phyloP scores from a whole-genome alignment of 2,888 invertebrate genomes.

The Trypoxylon attenuatum region DNA sequence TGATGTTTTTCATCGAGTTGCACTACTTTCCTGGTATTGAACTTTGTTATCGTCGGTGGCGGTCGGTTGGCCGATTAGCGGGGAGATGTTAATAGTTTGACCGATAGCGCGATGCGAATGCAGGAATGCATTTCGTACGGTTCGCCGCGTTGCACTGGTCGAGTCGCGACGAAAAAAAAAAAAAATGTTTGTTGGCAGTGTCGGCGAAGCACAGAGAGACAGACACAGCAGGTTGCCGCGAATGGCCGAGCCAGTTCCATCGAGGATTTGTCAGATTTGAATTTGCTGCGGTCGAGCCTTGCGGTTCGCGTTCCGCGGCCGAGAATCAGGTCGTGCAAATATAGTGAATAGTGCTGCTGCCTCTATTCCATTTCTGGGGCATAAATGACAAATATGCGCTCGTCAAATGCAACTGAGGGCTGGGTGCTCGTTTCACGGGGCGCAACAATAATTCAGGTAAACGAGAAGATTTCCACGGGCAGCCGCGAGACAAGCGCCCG shows the following conservation, averaged over 20 bases:
- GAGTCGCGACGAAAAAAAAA: conserved; percentile 12
- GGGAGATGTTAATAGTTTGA: conserved; percentile 23
- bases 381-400: not conserved
- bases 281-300: conserved; percentile 36
- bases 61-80: not conserved
- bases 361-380: not conserved
- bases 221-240: not conserved
- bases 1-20: not conserved
- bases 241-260: not conserved
- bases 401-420: not conserved
- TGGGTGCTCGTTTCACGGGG: not conserved
- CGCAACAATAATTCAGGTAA: not conserved
- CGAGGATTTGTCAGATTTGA: conserved; percentile 11
- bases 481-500: not conserved
- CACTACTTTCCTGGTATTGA: not conserved
- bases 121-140: conserved; percentile 28
- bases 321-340: conserved; percentile 44
- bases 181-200: too few species aligned
- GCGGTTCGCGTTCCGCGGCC: conserved; percentile 1
- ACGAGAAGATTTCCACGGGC: not conserved
- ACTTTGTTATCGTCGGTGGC: conserved; percentile 26
- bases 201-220: too few species aligned
- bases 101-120: conserved; percentile 15
- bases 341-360: conserved; percentile 35
- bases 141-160: conserved; percentile 16